A percentile compares a stretch with the other conserved stretches of the same genome.
Conservation (phyloP, 1,140 invertebrate species). For the Lasaia peninsularis region DNA sequence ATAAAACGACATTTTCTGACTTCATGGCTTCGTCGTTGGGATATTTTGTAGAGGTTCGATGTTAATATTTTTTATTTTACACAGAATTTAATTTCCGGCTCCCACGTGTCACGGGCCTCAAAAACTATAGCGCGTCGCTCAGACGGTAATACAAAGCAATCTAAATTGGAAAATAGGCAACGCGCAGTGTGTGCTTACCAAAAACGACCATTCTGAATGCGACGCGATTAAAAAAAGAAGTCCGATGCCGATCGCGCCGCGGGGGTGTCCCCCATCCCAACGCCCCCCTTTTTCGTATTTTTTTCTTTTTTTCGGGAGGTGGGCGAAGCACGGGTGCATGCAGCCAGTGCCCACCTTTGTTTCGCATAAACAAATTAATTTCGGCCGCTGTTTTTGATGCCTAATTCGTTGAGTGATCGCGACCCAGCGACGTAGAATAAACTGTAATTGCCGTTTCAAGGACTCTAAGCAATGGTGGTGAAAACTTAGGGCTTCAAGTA, state of each 20-base stretch:
- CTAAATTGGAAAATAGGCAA: constrained; percentile 77
- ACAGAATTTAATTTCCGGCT: constrained; percentile 69
- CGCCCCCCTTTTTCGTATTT: constrained; percentile 60
- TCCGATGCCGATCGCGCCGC: constrained; percentile 72
- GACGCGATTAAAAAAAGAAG: constrained; percentile 77
- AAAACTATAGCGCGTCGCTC: constrained; percentile 76
- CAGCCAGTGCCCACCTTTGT: constrained; percentile 74
- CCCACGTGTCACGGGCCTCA: constrained; percentile 68
- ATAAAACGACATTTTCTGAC: no score
- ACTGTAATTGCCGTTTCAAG: constrained; percentile 24
- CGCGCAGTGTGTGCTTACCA: constrained; percentile 76
- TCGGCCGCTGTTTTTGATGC: constrained; percentile 72
- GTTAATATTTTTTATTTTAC: constrained; percentile 55
- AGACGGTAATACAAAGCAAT: constrained; percentile 76
- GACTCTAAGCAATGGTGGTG: constrained; percentile 8
- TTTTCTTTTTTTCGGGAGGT: constrained; percentile 72
- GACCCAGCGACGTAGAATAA: constrained; percentile 29
- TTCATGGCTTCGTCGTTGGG: neutral
- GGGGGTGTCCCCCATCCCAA: constrained; percentile 45
- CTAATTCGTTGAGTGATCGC: constrained; percentile 58
- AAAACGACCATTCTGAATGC: constrained; percentile 72
- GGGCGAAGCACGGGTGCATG: constrained; percentile 70
- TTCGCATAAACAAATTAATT: constrained; percentile 77
- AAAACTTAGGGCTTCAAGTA: neutral
- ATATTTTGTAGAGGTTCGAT: constrained; percentile 9